Conservation (phyloP, 2,113 vertebrate genomes). For the Xiphias gladius region DNA sequence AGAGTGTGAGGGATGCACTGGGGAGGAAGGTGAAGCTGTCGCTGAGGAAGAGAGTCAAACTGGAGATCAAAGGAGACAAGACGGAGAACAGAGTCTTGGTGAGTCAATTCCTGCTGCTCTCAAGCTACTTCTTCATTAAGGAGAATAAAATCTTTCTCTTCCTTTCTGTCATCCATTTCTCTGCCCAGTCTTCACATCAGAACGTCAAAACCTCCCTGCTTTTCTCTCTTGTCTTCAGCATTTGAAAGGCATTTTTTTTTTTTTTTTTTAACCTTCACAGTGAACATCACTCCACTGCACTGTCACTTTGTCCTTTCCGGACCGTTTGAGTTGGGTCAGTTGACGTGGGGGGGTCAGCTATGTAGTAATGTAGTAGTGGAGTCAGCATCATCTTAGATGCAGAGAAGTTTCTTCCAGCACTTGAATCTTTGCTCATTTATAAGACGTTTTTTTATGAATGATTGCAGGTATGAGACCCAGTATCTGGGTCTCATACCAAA, state of each 20-base stretch:
- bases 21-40: constrained; percentile 95
- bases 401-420: too few species aligned
- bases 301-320: not conserved
- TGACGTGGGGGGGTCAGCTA: not conserved
- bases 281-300: not conserved
- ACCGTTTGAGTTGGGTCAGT: not conserved
- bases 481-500: not conserved
- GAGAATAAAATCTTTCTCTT: not conserved
- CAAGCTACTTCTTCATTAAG: constrained; percentile 34
- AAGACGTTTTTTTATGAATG: constrained; percentile 1
- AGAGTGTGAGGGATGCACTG: constrained; percentile 92
- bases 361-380: too few species aligned
- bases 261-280: not conserved
- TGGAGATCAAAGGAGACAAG: constrained; percentile 97
- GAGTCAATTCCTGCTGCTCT: constrained; percentile 83
- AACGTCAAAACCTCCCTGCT: constrained; percentile 11
- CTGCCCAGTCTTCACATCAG: not conserved
- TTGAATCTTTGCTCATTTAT: not conserved
- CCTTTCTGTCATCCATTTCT: constrained; percentile 11
- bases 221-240: not conserved
- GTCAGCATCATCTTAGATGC: too few species aligned
- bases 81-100: constrained; percentile 97
- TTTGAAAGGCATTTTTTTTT: constrained; percentile 8
- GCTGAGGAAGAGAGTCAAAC: constrained; percentile 93
- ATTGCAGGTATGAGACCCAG: not conserved